Evolutionary conservation across 2,888 invertebrate species (phyloP), one percentile per base, ranked within the genome.

Genomic region (Gymnocheta viridis): DNA sequence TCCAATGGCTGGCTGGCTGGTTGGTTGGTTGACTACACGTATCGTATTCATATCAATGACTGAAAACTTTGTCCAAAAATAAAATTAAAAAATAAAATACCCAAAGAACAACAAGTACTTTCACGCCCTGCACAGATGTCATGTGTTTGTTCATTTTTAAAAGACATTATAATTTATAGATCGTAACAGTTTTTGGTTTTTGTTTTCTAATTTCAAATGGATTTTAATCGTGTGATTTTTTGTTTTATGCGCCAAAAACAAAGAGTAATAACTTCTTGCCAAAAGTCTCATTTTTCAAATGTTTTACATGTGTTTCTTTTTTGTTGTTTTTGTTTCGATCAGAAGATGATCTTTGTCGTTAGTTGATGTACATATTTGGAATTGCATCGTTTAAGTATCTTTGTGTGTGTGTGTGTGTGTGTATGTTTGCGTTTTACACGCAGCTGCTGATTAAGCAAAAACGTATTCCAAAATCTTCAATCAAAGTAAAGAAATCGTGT

Each of bases 131-230:
- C 32, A 14, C 54, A 44, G 49, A 27, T 38, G 41, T 51, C 81
- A 74, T 54, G 60, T 82, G 62, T 82, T n/a, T n/a, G 62, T 49
- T 60, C 24, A 35, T 24, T 49, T 64, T 24, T 14, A 27, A 38
- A 66, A 67, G 66, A 74, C 67, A 74, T 67, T 47, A 74, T 62
- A 73, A 81, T 67, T 74, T 74, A 81, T 81, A 80, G 79, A 80
- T 80, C 67, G 72, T 76, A 76, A 73, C 60, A 74, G 74, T 70
- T 76, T 82, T 69, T 19, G 41, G 38, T 69, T 73, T 69, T 19
- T 32, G 38, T 69, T 73, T 69, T 64, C 32, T 44, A 66, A 67
- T 58, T 56, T 58, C 24, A 77, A 74, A 76, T 69, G 62, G 38
- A 24, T 67, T 79, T 82, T 38, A 72, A 67, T 67, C 60, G 44